Evolutionary conservation across 2,888 invertebrate species (phyloP), one percentile per base, ranked within the genome.

Genomic region (Meandrusa payeni): DNA sequence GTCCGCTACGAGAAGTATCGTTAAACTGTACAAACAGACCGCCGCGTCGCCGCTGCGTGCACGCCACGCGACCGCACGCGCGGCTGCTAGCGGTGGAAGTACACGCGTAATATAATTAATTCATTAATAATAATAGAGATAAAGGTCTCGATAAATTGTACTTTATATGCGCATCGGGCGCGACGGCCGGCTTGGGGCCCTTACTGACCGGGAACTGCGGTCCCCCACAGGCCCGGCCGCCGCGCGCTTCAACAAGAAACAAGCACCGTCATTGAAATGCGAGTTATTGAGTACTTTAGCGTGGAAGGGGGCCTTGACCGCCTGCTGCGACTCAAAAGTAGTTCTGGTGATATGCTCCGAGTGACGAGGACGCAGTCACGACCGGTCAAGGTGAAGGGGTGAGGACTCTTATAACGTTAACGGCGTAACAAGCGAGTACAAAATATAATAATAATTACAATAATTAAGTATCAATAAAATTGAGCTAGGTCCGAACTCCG

Each of bases 1-100:
- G 59, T 69, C 57, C 61, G 61, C 87, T 86, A 86, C 78, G 75
- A 85, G 80, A 85, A 79, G 78, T 82, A 81, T 80, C 69, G 69
- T 77, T 82, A 81, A 83, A 82, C 86, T 87, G 87, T 86, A 87
- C 86, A 87, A 85, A 86, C 80, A 75, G 69, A 3, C 2, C 5
- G 75, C 77, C 79, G 65, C 65, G 72, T 72, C 64, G 70, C 62
- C 60, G 69, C 69, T 60, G 55, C 61, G 57, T 51, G 49, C 57
- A 33, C 51, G 39, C 37, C 64, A 60, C 54, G 66, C 64, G 64
- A 62, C 66, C 55, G 63, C 69, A 68, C 69, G 61, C 69, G 60
- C 63, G 69, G 61, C 59, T 59, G 63, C 62, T 64, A 59, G 57
- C 64, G 61, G 55, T 60, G 61, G n/a, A n/a, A n/a, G n/a, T n/a